Evolutionary conservation across 2,113 vertebrate species (phyloP), one percentile per base, ranked within the genome.

Genomic region (Xiphophorus maculatus): DNA sequence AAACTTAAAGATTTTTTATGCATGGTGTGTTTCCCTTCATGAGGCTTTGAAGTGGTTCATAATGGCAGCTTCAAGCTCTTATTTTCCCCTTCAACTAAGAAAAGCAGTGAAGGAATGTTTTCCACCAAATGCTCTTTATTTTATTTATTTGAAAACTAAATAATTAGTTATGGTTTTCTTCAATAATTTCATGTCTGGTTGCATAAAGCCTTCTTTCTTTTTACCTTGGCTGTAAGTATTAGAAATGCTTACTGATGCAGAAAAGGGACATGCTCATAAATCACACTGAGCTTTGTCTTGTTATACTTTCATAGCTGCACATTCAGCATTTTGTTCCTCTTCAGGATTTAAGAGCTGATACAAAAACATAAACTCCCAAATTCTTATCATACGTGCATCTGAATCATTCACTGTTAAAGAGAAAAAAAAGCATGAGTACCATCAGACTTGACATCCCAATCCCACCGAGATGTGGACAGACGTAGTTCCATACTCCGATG

Each of bases 401-500:
- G 28, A 44, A 44, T 78, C 25, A 58, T 25, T 58, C 5, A 22
- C 51, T n/a, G 8, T 25, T 3, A 8, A 58, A 6, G 25, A 25
- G 25, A n/a, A 10, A 25, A 54, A 54, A 14, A 42, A 25, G 0
- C 5, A n/a, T 8, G 17, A 22, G 51, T 58, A 98, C 97, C 11
- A 98, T 95, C 86, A 96, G 94, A 88, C 97, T 98, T 84, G 97
- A 96, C 1, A 96, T 93, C 79, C 97, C 97, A 0, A 98, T 97
- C 85, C 97, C 97, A 0, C 97, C 97, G 33, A 98, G 90, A 63
- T 95, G 95, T 5, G 97, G 97, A 12, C 96, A 98, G 81, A 98
- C 94, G 1, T 98, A 98, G 84, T 97, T 98, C 97, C 97, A 98
- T 73, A 98, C 97, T 0, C 97, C 97, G 0, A 98, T 97, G 93